phyloP scores from a whole-genome alignment of 2,888 invertebrate genomes.

The Caenorhabditis sinica region DNA sequence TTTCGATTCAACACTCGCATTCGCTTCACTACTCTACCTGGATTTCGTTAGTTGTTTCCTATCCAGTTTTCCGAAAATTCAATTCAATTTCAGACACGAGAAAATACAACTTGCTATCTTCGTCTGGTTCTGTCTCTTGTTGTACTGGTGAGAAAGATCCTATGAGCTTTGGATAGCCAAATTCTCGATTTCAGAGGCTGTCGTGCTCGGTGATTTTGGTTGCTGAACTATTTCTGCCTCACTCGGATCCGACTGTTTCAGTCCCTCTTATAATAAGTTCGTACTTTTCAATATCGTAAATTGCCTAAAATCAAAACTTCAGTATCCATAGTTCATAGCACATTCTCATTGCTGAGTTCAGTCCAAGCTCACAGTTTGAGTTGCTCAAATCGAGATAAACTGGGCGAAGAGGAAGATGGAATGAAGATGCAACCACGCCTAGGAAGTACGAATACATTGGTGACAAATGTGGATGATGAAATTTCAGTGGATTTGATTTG shows the following conservation, averaged over 20 bases:
- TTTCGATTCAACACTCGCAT: constrained; percentile 63
- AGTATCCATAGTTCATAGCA: constrained; percentile 52
- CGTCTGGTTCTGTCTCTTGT: constrained; percentile 50
- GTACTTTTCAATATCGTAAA: no score
- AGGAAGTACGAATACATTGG: constrained; percentile 57
- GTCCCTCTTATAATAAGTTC: constrained; percentile 48
- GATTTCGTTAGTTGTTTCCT: constrained; percentile 56
- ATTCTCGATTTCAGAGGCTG: constrained; percentile 47
- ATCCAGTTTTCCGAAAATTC: background rate
- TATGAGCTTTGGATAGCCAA: background rate
- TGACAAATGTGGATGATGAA: constrained; percentile 60
- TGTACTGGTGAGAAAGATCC: constrained; percentile 26
- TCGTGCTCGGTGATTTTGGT: constrained; percentile 46
- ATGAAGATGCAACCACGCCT: constrained; percentile 40
- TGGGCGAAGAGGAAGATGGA: constrained; percentile 20
- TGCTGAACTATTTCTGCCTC: constrained; percentile 63
- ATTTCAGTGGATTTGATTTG: constrained; percentile 38
- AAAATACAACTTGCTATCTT: constrained; percentile 53
- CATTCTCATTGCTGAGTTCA: constrained; percentile 44
- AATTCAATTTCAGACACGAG: constrained; percentile 32
- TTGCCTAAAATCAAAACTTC: background rate
- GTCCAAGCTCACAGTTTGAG: constrained; percentile 61
- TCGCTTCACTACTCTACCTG: constrained; percentile 60
- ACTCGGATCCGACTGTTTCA: constrained; percentile 59
- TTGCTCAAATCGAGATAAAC: constrained; percentile 42